Conservation (phyloP, 2,113 vertebrate species). For the Neoarius graeffei region DNA sequence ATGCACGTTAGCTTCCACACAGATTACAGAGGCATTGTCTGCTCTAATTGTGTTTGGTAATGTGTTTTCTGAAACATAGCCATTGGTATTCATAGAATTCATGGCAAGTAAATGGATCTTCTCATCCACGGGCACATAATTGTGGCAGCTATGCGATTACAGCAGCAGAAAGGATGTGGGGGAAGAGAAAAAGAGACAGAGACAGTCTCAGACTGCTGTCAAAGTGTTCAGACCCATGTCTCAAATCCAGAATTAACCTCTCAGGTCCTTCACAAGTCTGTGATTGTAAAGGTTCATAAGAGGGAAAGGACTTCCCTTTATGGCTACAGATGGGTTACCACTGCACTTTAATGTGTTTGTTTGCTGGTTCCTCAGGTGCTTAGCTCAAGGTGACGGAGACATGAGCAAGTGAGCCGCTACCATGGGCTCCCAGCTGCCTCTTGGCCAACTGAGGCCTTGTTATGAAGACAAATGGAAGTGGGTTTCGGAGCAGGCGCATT, state of each 20-base stretch:
- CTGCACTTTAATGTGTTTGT: conserved; percentile 69
- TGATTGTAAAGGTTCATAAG: conserved; percentile 57
- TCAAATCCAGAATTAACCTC: conserved; percentile 75
- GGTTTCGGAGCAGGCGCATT: conserved; percentile 37
- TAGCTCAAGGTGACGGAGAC: conserved; percentile 58
- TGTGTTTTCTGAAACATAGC: conserved; percentile 66
- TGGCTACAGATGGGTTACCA: conserved; percentile 65
- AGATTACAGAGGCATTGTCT: conserved; percentile 64
- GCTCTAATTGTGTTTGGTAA: conserved; percentile 72
- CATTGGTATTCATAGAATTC: conserved; percentile 75
- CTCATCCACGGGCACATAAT: conserved; percentile 66
- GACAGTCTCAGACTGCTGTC: conserved; percentile 56
- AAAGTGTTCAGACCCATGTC: conserved; percentile 65
- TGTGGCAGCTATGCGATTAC: conserved; percentile 65
- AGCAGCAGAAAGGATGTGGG: not conserved
- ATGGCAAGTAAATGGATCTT: conserved; percentile 68
- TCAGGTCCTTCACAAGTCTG: conserved; percentile 64
- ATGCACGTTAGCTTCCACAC: conserved; percentile 54
- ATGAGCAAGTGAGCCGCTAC: conserved; percentile 42
- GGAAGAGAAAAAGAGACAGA: conserved; percentile 40
- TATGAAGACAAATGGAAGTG: conserved; percentile 57
- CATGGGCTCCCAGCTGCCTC: conserved; percentile 29
- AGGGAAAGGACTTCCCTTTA: conserved; percentile 60
- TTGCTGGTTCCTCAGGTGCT: conserved; percentile 66
- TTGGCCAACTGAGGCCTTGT: conserved; percentile 56